Conservation (phyloP, 2,888 invertebrate species). For the Pachydiplax longipennis region DNA sequence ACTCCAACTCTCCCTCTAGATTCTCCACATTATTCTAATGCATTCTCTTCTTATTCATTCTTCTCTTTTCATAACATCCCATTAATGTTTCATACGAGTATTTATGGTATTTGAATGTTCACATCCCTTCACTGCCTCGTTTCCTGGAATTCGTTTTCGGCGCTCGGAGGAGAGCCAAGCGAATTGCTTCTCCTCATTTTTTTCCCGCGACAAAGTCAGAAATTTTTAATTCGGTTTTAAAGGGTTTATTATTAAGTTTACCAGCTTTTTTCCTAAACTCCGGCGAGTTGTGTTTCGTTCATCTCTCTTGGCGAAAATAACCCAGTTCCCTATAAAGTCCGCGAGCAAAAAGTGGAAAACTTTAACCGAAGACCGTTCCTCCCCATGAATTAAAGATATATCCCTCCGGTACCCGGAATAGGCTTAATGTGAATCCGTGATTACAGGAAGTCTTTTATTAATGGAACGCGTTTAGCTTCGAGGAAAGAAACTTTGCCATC, state of each 20-base stretch:
- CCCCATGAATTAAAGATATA: not conserved
- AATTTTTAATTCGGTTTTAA: not conserved
- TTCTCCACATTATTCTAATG: too few species aligned
- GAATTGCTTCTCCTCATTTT: not conserved
- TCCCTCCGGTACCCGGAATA: not conserved
- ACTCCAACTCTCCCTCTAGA: too few species aligned
- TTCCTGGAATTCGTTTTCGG: too few species aligned
- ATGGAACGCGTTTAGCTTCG: too few species aligned
- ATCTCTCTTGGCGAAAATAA: not conserved
- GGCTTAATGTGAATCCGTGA: not conserved
- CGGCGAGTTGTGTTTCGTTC: not conserved
- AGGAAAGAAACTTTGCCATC: too few species aligned
- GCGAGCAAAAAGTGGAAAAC: not conserved
- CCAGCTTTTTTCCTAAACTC: not conserved
- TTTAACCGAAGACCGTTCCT: not conserved
- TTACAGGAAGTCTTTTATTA: not conserved
- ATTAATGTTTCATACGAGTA: too few species aligned
- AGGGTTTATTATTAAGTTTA: not conserved
- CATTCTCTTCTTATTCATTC: too few species aligned
- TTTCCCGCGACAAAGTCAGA: not conserved
- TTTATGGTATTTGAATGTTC: too few species aligned
- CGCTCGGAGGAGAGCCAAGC: too few species aligned
- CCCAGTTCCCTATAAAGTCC: not conserved
- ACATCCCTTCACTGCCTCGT: too few species aligned
- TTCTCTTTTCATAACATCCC: too few species aligned